Evolutionary conservation across 2,888 invertebrate genomes (phyloP).

Genomic region (Sesia apiformis): DNA sequence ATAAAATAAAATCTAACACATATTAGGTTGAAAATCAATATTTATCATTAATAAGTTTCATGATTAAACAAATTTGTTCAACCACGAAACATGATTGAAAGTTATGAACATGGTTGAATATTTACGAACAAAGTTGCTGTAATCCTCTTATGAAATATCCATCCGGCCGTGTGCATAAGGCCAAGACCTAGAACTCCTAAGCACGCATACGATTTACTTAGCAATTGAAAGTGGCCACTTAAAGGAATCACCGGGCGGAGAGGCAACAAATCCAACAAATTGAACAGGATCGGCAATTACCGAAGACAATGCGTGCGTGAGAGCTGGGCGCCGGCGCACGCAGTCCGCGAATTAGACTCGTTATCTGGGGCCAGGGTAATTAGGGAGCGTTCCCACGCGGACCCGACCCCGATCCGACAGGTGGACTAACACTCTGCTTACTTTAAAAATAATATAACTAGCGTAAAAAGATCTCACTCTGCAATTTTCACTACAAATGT

Average conservation of each 20-base stretch:
- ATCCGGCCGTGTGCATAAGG: not conserved
- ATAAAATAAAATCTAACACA: too few species aligned
- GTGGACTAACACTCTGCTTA: conserved; percentile 16
- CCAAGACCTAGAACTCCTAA: not conserved
- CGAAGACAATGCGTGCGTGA: conserved; percentile 73
- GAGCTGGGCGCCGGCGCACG: conserved; percentile 61
- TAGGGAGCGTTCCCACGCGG: conserved; percentile 66
- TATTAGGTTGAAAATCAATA: too few species aligned
- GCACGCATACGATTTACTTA: conserved; percentile 47
- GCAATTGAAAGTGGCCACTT: conserved; percentile 69
- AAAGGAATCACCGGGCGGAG: conserved; percentile 69
- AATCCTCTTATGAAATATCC: not conserved
- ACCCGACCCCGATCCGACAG: conserved; percentile 28
- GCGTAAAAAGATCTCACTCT: too few species aligned
- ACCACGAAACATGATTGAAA: too few species aligned
- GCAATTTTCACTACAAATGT: too few species aligned
- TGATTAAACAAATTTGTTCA: too few species aligned
- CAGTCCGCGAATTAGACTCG: conserved; percentile 71
- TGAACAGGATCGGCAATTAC: conserved; percentile 74
- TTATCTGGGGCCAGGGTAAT: conserved; percentile 62
- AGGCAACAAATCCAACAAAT: conserved; percentile 64
- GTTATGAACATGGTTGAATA: too few species aligned
- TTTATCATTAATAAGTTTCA: too few species aligned
- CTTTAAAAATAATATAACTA: conserved; percentile 8
- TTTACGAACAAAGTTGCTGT: too few species aligned